These are phyloP conservation scores for Cerastoderma edule DNA, from an alignment of 2,888 invertebrate species.

Conservation along the genomic window DNA sequence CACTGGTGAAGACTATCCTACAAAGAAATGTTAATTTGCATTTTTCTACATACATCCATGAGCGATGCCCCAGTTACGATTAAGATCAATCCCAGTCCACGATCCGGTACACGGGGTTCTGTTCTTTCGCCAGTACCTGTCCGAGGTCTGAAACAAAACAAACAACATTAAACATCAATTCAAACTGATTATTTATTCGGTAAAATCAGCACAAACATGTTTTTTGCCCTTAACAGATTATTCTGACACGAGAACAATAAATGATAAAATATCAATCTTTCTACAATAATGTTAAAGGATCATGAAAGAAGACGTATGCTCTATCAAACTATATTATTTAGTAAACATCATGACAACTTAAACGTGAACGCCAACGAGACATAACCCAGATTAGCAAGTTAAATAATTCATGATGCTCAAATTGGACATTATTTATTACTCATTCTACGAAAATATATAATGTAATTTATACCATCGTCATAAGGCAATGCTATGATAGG, in stretches of 20 bases:
- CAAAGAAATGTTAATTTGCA: too few relatives aligned
- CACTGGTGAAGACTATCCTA: too few relatives aligned
- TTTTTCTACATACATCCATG: too few relatives aligned
- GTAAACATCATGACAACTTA: too few relatives aligned
- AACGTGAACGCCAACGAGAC: too few relatives aligned
- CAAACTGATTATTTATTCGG: not conserved
- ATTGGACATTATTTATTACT: too few relatives aligned
- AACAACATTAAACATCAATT: not conserved
- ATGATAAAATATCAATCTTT: not conserved
- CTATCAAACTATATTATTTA: not conserved
- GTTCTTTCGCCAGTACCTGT: constrained; percentile 31
- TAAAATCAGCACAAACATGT: not conserved
- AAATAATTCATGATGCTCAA: too few relatives aligned
- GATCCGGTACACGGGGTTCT: not conserved
- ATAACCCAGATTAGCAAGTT: too few relatives aligned
- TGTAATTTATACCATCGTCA: too few relatives aligned
- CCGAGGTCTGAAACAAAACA: not conserved
- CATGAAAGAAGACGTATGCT: not conserved
- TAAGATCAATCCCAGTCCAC: constrained; percentile 27
- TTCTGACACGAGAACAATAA: not conserved
- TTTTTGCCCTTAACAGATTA: not conserved
- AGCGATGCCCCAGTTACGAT: constrained; percentile 29
- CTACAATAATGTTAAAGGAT: not conserved
- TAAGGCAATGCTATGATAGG: too few relatives aligned
- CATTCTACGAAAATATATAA: too few relatives aligned